Base-by-base conservation (phyloP, 2,113 vertebrate species). In the pig (Sus scrofa) region DNA sequence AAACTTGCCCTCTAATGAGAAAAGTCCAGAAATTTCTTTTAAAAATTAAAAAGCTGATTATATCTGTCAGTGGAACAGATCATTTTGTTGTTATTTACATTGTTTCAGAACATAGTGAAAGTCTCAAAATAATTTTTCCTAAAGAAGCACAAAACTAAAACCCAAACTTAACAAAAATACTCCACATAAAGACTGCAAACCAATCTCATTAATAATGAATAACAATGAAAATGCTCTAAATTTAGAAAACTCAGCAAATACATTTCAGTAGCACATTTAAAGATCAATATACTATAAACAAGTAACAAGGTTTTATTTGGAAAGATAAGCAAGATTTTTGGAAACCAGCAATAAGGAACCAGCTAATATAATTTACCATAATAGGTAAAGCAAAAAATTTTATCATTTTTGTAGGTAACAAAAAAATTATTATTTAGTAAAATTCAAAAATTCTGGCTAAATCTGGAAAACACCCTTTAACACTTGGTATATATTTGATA, bases 311-410 rank as follows among this genome's bases (percentile, higher is more conserved):
- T 26, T 44, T 97, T 60, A 22, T 89, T 89, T 12, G 83, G 63
- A 89, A 93, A 93, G 52, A 56, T 37, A 94, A 67, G 86, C 56
- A 87, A 20, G 2, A 87, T 62, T 54, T 77, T 27, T 94, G 50
- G 39, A 92, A 93, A 93, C 18, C 52, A 54, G 22, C 56, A 89
- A 77, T 50, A 92, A 56, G 26, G 92, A 89, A 81, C 6, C 52
- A 74, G 70, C 77, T 15, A 77, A 78, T 37, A 67, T 74, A 96
- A 75, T 44, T 37, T 7, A 58, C 2, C 24, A 26, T 62, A 56
- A 85, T 14, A 84, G 26, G 3, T 34, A 74, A 85, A 54, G 8
- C 13, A 58, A 79, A n/a, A 73, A 78, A 60, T 56, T 34, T 30
- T 63, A 62, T 34, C 3, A 50, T 30, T 68, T 74, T 65, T 96